Evolutionary conservation across 2,113 vertebrate species (phyloP), one percentile per base, ranked within the genome.

Genomic region (Bujurquina vittata): DNA sequence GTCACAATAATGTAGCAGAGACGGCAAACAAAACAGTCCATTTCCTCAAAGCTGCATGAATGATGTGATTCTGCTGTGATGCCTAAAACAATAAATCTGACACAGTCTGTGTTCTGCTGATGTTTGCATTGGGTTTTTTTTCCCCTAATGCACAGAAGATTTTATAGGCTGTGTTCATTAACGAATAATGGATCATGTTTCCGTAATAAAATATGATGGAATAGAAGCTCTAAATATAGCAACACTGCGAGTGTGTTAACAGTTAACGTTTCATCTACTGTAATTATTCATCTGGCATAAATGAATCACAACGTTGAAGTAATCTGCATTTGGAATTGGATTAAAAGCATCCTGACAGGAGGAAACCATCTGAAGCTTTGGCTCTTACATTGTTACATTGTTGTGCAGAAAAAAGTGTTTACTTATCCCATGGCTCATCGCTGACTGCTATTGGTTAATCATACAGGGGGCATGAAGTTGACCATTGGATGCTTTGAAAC

Each of bases 361-460:
- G 61, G 73, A 83, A 88, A 67, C 40, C 40, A 84, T 85, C 33
- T 37, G 40, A 82, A 82, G 11, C 8, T 79, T 81, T 56, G 59
- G 54, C 69, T 86, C 31, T 75, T 46, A 54, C 61, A 67, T 26
- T 67, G 33, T 73, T 55, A 49, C 22, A n/a, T 1, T 83, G 40
- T 84, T 77, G 55, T 83, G 23, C 9, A 31, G n/a, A 83, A 20
- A 31, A 77, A 81, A 74, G 78, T 83, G 78, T 92, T 95, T 93
- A 89, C 82, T 85, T 89, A 92, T 92, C 87, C 83, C 85, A 87
- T 75, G 83, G 84, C 88, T 93, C 91, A 92, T 93, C 88, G 80
- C 88, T 83, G 81, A 67, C 76, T 84, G 52, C 81, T 86, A 94
- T 90, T 90, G 79, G 84, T 67, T 82, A 84, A 90, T 94, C 85